A percentile compares a stretch with the other conserved stretches of the same genome.
Conservation (phyloP, 2,888 invertebrate species). For the Sphecodes monilicornis region DNA sequence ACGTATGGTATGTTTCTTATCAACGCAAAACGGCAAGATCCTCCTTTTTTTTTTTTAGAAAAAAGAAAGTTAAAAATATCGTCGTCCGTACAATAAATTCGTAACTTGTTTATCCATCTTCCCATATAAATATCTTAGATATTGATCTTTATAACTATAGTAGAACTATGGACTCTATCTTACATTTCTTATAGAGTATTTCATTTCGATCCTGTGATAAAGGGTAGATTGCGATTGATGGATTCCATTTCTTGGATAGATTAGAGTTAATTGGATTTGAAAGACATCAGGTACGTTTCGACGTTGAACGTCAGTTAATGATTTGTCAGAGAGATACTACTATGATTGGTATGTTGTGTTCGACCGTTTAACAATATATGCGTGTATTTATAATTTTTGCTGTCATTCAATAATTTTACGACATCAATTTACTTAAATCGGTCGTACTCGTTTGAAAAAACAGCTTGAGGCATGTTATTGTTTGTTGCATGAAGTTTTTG, state of each 20-base stretch:
- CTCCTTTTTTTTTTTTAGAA: background rate
- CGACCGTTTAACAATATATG: conserved; percentile 48
- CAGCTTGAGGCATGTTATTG: conserved; percentile 20
- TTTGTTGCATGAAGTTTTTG: conserved; percentile 18
- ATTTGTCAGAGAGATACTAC: conserved; percentile 62
- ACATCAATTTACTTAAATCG: conserved; percentile 17
- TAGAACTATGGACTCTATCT: conserved; percentile 46
- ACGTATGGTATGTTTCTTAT: background rate
- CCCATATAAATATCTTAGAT: conserved; percentile 37
- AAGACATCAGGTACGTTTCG: conserved; percentile 74
- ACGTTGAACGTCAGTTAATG: conserved; percentile 64
- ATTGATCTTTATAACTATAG: conserved; percentile 36
- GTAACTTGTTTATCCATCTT: conserved; percentile 12
- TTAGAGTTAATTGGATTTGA: conserved; percentile 67
- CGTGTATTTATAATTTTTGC: conserved; percentile 29
- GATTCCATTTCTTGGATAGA: conserved; percentile 20
- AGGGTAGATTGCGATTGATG: conserved; percentile 26
- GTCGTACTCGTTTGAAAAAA: conserved; percentile 47
- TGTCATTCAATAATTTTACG: conserved; percentile 66
- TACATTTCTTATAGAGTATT: conserved; percentile 42
- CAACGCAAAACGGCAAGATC: conserved; percentile 28
- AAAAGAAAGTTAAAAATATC: conserved; percentile 17
- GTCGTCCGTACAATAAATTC: conserved; percentile 30
- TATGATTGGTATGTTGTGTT: conserved; percentile 43
- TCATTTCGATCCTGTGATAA: conserved; percentile 43